phyloP scores from a whole-genome alignment of 1,140 invertebrate genomes.

The Drosophila equinoxialis region DNA sequence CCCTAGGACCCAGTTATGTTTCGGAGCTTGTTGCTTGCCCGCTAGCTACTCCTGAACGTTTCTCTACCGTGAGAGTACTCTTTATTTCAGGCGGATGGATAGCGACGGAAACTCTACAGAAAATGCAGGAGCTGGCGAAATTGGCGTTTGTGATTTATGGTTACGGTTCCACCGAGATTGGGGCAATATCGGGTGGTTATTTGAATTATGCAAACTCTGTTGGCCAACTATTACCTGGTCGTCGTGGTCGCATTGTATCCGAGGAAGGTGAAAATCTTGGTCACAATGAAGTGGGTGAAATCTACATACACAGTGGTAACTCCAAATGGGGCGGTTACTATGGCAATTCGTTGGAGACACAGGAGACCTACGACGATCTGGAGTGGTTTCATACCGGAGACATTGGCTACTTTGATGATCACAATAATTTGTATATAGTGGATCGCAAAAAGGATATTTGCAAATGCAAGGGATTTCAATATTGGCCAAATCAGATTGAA shows the following conservation, averaged over 20 bases:
- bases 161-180: conserved; percentile 66
- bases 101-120: conserved; percentile 32
- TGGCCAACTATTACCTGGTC: conserved; percentile 50
- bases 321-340: conserved; percentile 83
- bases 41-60: conserved; percentile 41
- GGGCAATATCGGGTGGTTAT: conserved; percentile 45
- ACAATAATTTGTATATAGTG: conserved; percentile 87
- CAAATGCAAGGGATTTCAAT: conserved; percentile 85
- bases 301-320: conserved; percentile 72
- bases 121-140: conserved; percentile 52
- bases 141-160: conserved; percentile 42
- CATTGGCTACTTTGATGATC: conserved; percentile 87
- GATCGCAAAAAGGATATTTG: conserved; percentile 91
- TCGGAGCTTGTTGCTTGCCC: conserved; percentile 49
- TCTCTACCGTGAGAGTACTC: conserved; percentile 32
- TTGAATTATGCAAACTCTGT: conserved; percentile 51
- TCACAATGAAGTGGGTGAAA: conserved; percentile 80
- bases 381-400: conserved; percentile 91
- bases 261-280: conserved; percentile 65
- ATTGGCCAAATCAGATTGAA: conserved; percentile 76
- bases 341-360: conserved; percentile 85
- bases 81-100: conserved; percentile 53
- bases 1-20: conserved; percentile 47
- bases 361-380: conserved; percentile 85
- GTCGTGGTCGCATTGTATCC: conserved; percentile 61